A percentile compares a stretch with the other conserved stretches of the same genome.
These are phyloP conservation scores for Ichneumon xanthorius DNA, from an alignment of 2,888 invertebrate genomes.

Conservation along the genomic window DNA sequence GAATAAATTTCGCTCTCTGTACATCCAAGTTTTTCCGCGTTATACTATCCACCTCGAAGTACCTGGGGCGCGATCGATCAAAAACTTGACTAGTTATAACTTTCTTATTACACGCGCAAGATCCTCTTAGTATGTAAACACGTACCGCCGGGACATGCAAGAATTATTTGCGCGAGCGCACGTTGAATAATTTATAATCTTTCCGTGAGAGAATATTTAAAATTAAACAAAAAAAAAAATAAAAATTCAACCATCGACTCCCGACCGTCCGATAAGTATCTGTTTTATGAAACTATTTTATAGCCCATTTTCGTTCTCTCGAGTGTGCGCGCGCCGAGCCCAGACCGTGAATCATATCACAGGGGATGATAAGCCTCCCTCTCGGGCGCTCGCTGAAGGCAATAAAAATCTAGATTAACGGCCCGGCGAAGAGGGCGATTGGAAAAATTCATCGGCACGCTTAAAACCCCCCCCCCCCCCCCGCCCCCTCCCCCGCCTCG, in stretches of 20 bases:
- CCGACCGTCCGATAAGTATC: slow-evolving; percentile 34
- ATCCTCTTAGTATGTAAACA: slow-evolving; percentile 26
- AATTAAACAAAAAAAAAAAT: neutral
- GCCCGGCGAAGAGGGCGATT: slow-evolving; percentile 38
- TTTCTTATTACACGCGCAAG: slow-evolving; percentile 50
- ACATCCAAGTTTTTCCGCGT: slow-evolving; percentile 36
- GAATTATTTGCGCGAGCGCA: slow-evolving; percentile 31
- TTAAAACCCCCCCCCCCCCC: neutral
- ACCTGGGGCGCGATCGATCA: slow-evolving; percentile 58
- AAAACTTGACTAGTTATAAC: slow-evolving; percentile 53
- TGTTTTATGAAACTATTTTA: slow-evolving; percentile 54
- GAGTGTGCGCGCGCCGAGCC: slow-evolving; percentile 26
- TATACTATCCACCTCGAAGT: slow-evolving; percentile 29
- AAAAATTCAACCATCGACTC: slow-evolving; percentile 8
- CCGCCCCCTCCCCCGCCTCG: neutral
- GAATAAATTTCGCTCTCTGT: slow-evolving; percentile 66
- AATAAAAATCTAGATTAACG: slow-evolving; percentile 65
- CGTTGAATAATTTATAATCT: slow-evolving; percentile 25
- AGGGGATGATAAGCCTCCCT: slow-evolving; percentile 55
- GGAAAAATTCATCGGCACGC: slow-evolving; percentile 60
- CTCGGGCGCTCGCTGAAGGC: slow-evolving; percentile 24
- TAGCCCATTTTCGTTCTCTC: slow-evolving; percentile 29
- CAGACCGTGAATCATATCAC: slow-evolving; percentile 54
- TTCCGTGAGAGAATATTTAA: slow-evolving; percentile 1
- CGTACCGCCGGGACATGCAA: neutral